Conservation (phyloP, 2,888 invertebrate species). For the Dicranocentrus wangi region DNA sequence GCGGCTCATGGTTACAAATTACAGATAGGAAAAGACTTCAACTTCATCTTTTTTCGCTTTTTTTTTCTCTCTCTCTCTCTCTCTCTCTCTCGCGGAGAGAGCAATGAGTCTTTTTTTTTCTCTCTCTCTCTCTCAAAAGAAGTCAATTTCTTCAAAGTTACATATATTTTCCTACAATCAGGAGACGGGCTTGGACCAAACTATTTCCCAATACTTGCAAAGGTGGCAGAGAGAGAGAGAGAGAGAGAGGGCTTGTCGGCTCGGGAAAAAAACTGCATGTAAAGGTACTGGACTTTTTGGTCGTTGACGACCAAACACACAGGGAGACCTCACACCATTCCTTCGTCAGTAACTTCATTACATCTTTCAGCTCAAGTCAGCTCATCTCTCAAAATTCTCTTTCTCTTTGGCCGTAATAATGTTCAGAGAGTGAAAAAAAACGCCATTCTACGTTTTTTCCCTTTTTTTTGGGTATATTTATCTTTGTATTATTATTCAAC, state of each 20-base stretch:
- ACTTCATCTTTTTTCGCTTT: conserved; percentile 64
- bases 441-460: conserved; percentile 20
- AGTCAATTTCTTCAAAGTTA: conserved; percentile 57
- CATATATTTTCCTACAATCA: conserved; percentile 71
- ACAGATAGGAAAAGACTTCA: conserved; percentile 70
- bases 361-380: conserved; percentile 56
- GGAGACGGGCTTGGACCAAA: conserved; percentile 70
- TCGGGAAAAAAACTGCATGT: conserved; percentile 22
- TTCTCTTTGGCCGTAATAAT: conserved; percentile 47
- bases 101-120: conserved; percentile 72
- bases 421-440: conserved; percentile 44
- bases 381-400: conserved; percentile 42
- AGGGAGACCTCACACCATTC: conserved; percentile 70
- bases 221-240: conserved; percentile 70
- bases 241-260: conserved; percentile 68
- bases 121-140: conserved; percentile 68
- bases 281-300: conserved; percentile 65
- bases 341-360: conserved; percentile 66
- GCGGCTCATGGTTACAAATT: conserved; percentile 73
- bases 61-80: conserved; percentile 44
- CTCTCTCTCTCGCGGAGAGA: too few relatives aligned
- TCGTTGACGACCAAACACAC: conserved; percentile 68
- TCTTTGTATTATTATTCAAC: conserved; percentile 63
- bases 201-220: conserved; percentile 69
- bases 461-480: conserved; percentile 54